Conservation (phyloP, 1,140 invertebrate species). For the Cephus cinctus region DNA sequence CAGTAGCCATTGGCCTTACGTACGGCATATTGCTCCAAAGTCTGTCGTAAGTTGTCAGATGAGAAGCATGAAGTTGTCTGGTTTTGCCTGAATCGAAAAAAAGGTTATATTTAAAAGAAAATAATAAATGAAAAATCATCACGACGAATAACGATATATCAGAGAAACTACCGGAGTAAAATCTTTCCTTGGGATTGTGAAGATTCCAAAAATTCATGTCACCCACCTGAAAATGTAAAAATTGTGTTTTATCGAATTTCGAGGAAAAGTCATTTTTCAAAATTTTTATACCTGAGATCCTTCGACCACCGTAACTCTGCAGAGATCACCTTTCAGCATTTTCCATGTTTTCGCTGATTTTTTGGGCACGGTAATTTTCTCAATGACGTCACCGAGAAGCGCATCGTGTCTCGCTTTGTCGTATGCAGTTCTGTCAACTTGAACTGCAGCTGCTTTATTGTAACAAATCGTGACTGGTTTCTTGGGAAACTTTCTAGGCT, state of each 20-base stretch:
- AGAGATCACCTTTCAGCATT: conserved; percentile 45
- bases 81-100: conserved; percentile 43
- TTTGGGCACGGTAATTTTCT: conserved; percentile 43
- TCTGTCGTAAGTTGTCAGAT: conserved; percentile 49
- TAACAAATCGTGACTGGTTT: conserved; percentile 42
- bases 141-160: too few relatives aligned
- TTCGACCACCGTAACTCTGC: conserved; percentile 45
- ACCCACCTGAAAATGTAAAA: conserved; percentile 37
- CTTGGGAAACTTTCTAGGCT: conserved; percentile 13
- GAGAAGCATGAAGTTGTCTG: conserved; percentile 50
- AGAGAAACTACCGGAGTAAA: conserved; percentile 41
- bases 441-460: conserved; percentile 38
- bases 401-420: conserved; percentile 40
- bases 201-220: conserved; percentile 56
- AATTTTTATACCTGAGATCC: conserved; percentile 46
- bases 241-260: too few relatives aligned
- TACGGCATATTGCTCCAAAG: conserved; percentile 55
- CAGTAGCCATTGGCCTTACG: conserved; percentile 54
- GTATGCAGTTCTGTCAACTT: conserved; percentile 37
- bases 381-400: conserved; percentile 33
- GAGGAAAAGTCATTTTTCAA: too few relatives aligned
- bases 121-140: background rate
- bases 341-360: conserved; percentile 44
- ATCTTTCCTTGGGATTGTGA: conserved; percentile 49
- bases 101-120: background rate